Conservation (phyloP, 2,113 vertebrate species). For the Myotis brandtii region DNA sequence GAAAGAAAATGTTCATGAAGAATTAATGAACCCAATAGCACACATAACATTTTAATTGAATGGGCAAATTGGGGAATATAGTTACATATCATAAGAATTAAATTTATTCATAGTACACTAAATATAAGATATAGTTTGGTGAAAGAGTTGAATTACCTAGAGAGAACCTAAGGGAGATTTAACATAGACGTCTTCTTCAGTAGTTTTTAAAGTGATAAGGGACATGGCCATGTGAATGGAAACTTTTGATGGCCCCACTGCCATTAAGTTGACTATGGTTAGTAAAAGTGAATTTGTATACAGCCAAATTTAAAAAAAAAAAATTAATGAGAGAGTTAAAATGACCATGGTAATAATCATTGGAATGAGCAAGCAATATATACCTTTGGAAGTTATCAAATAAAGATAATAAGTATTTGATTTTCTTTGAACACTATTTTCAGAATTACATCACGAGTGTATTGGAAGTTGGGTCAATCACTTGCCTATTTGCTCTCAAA, state of each 20-base stretch:
- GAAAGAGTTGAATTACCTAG: neutral
- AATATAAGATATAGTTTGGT: neutral
- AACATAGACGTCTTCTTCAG: neutral
- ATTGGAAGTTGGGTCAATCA: neutral
- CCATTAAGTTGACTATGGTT: neutral
- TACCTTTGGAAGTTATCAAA: neutral
- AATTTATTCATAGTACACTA: slow-evolving; percentile 9
- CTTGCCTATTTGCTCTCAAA: neutral
- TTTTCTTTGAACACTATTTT: neutral
- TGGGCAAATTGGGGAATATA: neutral
- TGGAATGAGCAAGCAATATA: neutral
- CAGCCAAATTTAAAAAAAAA: neutral
- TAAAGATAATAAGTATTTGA: neutral
- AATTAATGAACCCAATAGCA: slow-evolving; percentile 7
- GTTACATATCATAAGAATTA: neutral
- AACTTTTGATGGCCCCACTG: neutral
- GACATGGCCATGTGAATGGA: neutral
- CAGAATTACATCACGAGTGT: neutral
- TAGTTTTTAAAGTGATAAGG: neutral
- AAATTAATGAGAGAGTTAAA: neutral
- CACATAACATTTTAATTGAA: neutral
- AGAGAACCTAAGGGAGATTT: neutral
- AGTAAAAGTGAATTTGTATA: neutral
- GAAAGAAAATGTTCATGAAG: neutral
- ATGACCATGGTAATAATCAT: neutral